Conservation (phyloP, 2,888 invertebrate genomes). For the Volucella bombylans region DNA sequence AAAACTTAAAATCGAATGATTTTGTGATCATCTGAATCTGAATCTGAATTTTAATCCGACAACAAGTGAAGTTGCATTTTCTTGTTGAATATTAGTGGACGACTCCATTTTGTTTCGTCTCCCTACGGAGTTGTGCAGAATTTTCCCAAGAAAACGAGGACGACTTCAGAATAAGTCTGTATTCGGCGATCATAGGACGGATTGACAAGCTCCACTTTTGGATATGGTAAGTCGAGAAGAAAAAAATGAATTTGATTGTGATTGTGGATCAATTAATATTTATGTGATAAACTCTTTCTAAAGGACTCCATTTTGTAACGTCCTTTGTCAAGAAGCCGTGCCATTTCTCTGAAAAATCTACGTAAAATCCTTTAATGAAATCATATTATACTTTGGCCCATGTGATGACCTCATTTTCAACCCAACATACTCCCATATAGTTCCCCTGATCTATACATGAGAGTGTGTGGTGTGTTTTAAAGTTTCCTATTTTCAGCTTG, state of each 20-base stretch:
- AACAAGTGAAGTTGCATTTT: constrained; percentile 48
- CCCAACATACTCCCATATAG: background rate
- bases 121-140: constrained; percentile 69
- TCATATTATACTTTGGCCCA: constrained; percentile 9
- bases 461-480: constrained; percentile 23
- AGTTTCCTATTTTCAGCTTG: constrained; percentile 61
- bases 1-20: constrained; percentile 30
- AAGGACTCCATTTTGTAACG: constrained; percentile 28
- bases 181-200: constrained; percentile 35
- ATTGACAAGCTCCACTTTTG: constrained; percentile 39
- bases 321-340: constrained; percentile 16
- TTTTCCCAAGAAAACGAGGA: constrained; percentile 61
- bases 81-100: constrained; percentile 47
- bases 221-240: constrained; percentile 59
- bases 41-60: background rate
- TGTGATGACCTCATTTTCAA: constrained; percentile 59
- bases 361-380: constrained; percentile 14
- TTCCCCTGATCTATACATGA: constrained; percentile 25
- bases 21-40: constrained; percentile 31
- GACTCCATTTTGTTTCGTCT: constrained; percentile 72
- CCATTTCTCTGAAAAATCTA: background rate
- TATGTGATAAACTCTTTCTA: too few species aligned
- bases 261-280: constrained; percentile 51
- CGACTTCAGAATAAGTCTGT: constrained; percentile 43
- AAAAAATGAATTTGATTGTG: constrained; percentile 16